Evolutionary conservation across 2,113 vertebrate species (phyloP), one percentile per base, ranked within the genome.

Genomic region (Engraulis encrasicolus): DNA sequence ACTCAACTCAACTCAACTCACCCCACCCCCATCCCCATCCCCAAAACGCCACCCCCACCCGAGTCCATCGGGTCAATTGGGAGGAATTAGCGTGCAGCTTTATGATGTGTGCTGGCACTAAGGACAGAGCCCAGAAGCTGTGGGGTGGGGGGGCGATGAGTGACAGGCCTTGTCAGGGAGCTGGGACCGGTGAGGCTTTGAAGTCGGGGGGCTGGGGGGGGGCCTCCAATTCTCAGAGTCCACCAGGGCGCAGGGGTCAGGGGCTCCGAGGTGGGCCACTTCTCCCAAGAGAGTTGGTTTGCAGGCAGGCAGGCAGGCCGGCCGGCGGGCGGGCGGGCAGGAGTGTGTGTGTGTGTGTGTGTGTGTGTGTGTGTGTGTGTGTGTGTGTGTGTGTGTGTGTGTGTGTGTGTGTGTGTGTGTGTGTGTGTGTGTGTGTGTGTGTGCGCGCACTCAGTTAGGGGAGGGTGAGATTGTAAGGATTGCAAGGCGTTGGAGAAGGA

Each of bases 61-160:
- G 37, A 37, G 80, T 81, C 50, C 58, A 78, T 12, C 20, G 81
- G 85, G 82, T 88, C 79, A 89, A 80, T 89, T 36, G 79, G 84
- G 85, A 78, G 50, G 85, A 85, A 90, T 91, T 85, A 87, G 81
- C 81, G 80, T 61, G 80, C 79, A 85, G 81, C 83, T 87, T 87
- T 86, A 88, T 61, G 81, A 88, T 83, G 78, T 84, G 74, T 78
- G 74, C 81, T 84, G 84, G 54, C 81, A 82, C 87, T 87, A 84
- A 89, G 18, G 82, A 83, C 77, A 81, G 52, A 80, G 83, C 82
- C 83, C 54, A 58, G 54, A 58, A 49, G 78, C 81, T 82, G 83
- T n/a, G n/a, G n/a, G 48, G 18, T 31, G 9, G 38, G 50, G 52
- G 37, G 37, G 9, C 78, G 81, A 78, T 27, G 40, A 78, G 81